Evolutionary conservation across 1,140 invertebrate species (phyloP).

Genomic region (Megalonaias nervosa): DNA sequence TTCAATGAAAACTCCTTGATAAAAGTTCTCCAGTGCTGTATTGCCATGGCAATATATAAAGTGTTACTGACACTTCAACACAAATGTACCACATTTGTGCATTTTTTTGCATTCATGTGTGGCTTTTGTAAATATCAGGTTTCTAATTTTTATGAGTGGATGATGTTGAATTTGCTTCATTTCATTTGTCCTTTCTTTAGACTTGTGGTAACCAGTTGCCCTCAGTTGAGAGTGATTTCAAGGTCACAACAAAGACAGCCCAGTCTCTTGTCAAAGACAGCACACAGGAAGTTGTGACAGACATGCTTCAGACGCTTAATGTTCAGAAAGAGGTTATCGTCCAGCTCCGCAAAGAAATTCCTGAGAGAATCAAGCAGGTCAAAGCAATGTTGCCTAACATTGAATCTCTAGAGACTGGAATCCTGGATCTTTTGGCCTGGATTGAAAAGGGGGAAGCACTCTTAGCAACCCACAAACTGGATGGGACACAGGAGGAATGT

Average conservation of each 20-base stretch:
- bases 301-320: slow-evolving; percentile 91
- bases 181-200: slow-evolving; percentile 41
- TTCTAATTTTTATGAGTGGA: neutral
- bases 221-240: slow-evolving; percentile 90
- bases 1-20: no score
- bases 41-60: no score
- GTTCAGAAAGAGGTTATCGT: slow-evolving; percentile 87
- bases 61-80: no score
- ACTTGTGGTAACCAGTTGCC: slow-evolving; percentile 86
- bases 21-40: no score
- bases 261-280: slow-evolving; percentile 91
- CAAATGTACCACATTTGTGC: no score
- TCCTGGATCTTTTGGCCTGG: slow-evolving; percentile 89
- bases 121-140: neutral
- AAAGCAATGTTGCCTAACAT: slow-evolving; percentile 85
- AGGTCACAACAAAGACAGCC: slow-evolving; percentile 90
- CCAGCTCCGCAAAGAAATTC: slow-evolving; percentile 79
- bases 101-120: no score
- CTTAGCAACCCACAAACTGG: slow-evolving; percentile 77
- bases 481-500: slow-evolving; percentile 82
- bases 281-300: slow-evolving; percentile 90
- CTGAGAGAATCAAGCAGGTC: slow-evolving; percentile 62
- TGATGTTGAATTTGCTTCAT: neutral
- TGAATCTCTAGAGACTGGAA: slow-evolving; percentile 89
- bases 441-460: slow-evolving; percentile 86